Conservation (phyloP, 2,797 vertebrate species). For the Sphenodon punctatus region DNA sequence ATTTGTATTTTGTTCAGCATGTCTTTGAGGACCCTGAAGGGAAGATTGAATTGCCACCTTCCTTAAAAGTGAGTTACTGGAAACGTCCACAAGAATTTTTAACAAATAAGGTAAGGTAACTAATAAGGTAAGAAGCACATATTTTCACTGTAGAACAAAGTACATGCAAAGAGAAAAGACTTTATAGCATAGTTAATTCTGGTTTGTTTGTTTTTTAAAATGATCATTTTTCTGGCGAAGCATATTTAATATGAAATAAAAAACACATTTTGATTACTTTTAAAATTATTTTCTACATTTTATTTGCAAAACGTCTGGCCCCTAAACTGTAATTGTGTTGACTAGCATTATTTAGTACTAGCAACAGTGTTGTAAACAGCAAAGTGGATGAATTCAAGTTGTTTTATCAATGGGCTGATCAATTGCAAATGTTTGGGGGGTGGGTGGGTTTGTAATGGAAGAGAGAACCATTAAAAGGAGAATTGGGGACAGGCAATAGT, state of each 20-base stretch:
- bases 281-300: no score
- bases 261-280: no score
- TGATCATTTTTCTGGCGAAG: background rate
- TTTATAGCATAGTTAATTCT: background rate
- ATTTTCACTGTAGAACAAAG: no score
- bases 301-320: no score
- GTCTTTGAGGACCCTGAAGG: slow-evolving; percentile 92
- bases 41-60: slow-evolving; percentile 83
- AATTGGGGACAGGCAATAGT: no score
- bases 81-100: slow-evolving; percentile 88
- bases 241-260: background rate
- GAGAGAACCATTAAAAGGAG: background rate
- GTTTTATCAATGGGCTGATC: background rate
- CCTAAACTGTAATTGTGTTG: background rate
- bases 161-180: no score
- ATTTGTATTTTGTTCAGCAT: slow-evolving; percentile 66
- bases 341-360: background rate
- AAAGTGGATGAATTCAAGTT: background rate
- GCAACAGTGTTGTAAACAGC: background rate
- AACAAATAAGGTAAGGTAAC: slow-evolving; percentile 82
- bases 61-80: slow-evolving; percentile 87
- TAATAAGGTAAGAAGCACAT: slow-evolving; percentile 80
- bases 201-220: no score
- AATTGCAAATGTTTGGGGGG: background rate
- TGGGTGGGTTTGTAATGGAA: background rate